Percentiles rank a stretch among this genome's conserved stretches.
Conservation (phyloP, 2,888 invertebrate genomes). For the Sceliomorpha sp. region DNA sequence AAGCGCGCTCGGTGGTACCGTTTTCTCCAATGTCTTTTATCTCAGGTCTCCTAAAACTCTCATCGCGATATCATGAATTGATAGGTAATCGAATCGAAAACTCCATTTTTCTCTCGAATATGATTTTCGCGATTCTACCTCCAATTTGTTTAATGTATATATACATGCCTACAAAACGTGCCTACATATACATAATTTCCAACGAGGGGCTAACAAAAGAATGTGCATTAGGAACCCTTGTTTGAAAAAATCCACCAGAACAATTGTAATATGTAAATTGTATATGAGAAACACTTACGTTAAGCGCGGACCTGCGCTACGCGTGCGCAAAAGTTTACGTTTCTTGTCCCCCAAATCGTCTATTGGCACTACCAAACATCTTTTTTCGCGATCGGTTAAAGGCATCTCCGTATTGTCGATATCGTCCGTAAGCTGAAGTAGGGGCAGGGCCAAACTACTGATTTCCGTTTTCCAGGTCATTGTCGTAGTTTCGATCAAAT, state of each 20-base stretch:
- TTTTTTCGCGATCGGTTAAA: conserved; percentile 75
- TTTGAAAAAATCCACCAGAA: too few species aligned
- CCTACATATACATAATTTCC: too few species aligned
- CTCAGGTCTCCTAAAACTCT: conserved; percentile 2
- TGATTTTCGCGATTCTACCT: conserved; percentile 20
- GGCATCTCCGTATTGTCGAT: conserved; percentile 57
- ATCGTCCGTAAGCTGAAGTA: conserved; percentile 40
- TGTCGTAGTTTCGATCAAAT: conserved; percentile 38
- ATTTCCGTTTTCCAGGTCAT: conserved; percentile 61
- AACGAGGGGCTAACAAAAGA: too few species aligned
- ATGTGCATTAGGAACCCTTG: too few species aligned
- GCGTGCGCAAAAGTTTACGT: conserved; percentile 70
- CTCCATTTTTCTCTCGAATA: neutral
- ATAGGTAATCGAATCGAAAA: conserved; percentile 1
- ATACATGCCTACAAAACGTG: too few species aligned
- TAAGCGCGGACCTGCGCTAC: conserved; percentile 62
- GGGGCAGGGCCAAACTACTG: conserved; percentile 33
- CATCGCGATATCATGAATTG: conserved; percentile 6
- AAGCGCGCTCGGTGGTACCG: neutral
- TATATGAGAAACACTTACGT: conserved; percentile 20
- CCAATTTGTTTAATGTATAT: too few species aligned
- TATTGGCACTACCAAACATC: conserved; percentile 77
- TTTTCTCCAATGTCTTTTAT: conserved; percentile 1
- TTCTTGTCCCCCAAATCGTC: conserved; percentile 75
- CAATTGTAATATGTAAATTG: too few species aligned